Evolutionary conservation across 2,888 invertebrate species (phyloP), one percentile per base, ranked within the genome.

Genomic region (Cryptocephalus primarius): DNA sequence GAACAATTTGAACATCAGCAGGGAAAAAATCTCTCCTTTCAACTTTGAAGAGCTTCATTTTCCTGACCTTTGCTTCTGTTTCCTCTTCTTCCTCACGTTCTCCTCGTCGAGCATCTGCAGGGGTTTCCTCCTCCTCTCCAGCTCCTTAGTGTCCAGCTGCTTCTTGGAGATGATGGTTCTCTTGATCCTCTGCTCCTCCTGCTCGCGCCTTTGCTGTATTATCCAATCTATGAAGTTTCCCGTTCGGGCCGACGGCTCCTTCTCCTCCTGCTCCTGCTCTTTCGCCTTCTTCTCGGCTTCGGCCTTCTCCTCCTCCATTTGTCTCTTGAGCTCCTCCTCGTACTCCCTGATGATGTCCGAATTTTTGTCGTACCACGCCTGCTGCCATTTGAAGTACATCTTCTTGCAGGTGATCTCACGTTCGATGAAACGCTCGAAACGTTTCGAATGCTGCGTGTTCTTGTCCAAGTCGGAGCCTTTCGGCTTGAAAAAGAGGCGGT

Each of bases 161-260:
- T 82, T 82, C 52, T 80, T 81, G 8, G 75, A 75, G 33, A 82
- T 67, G 60, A 86, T 74, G 50, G 80, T 71, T 64, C 74, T 64
- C 67, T 80, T 74, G 62, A 85, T 80, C 1, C 82, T 74, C 53
- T 78, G 77, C 54, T 81, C 76, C 50, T 73, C 73, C 55, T 79
- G 76, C 77, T 81, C 82, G 39, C 53, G 48, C 8, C 55, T 39
- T 40, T 77, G 73, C 50, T 76, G 75, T 60, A 74, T 64, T 6
- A 70, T 65, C 59, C 62, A 63, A 57, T 68, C 67, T 42, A 60
- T 43, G 41, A 49, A 58, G 45, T 53, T 57, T 47, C 50, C 56
- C 56, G 12, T 54, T 39, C 45, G 9, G 50, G 50, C 10, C 43
- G 47, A 12, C 45, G 50, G 9, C 47, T 45, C 41, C 39, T 46